Conservation (phyloP, 2,888 invertebrate genomes). For the Caenorhabditis doughertyi region DNA sequence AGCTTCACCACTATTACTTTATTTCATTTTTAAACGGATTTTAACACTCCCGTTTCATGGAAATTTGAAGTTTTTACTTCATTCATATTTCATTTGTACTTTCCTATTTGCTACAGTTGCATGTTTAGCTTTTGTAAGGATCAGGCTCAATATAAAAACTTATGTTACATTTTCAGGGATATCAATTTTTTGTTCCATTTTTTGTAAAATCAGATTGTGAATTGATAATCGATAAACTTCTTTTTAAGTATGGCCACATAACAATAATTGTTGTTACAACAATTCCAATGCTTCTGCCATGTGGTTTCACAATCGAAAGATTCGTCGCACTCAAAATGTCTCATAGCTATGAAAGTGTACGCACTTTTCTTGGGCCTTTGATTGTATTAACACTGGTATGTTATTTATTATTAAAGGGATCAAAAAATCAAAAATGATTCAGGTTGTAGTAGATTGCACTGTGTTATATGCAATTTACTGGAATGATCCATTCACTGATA, state of each 20-base stretch:
- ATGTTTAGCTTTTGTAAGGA: constrained; percentile 13
- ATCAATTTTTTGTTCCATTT: constrained; percentile 13
- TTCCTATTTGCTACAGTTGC: constrained; percentile 2
- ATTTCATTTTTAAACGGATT: constrained; percentile 21
- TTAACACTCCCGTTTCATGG: constrained; percentile 34
- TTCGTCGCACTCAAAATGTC: constrained; percentile 20
- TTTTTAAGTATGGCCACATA: constrained; percentile 36
- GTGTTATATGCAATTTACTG: constrained; percentile 9
- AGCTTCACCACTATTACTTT: constrained; percentile 1
- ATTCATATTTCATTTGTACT: constrained; percentile 22
- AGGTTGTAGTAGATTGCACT: constrained; percentile 7
- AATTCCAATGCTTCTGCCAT: constrained; percentile 38
- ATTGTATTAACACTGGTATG: constrained; percentile 1
- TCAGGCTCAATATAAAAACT: too few relatives aligned
- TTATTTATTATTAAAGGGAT: background rate
- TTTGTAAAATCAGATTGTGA: constrained; percentile 20
- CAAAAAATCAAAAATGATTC: background rate
- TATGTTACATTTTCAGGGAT: constrained; percentile 1
- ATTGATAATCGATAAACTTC: constrained; percentile 7
- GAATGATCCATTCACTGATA: constrained; percentile 33
- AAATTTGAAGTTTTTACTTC: constrained; percentile 33
- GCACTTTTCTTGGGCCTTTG: constrained; percentile 28
- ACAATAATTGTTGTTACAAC: constrained; percentile 14
- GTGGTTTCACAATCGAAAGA: constrained; percentile 38
- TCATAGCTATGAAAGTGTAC: constrained; percentile 21